Evolutionary conservation across 2,113 vertebrate genomes (phyloP).

Genomic region (Pteropus alecto): DNA sequence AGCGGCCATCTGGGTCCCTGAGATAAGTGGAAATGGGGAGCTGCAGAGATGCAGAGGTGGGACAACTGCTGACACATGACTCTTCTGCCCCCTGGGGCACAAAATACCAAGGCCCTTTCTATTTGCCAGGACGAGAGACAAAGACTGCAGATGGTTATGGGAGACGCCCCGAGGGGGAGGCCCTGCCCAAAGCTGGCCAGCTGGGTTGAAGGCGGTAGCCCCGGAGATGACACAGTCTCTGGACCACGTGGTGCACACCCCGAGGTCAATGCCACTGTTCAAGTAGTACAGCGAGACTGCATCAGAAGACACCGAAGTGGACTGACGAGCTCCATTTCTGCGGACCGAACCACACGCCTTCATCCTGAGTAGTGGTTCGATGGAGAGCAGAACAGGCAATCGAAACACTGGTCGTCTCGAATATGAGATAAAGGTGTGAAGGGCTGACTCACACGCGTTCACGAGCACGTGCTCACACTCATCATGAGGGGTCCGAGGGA

Average conservation of each 20-base stretch:
- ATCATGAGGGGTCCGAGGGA: neutral
- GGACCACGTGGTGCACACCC: rapidly evolving
- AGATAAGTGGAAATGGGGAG: neutral
- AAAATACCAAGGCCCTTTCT: neutral
- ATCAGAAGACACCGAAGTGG: neutral
- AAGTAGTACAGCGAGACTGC: rapidly evolving
- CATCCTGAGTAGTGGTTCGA: neutral
- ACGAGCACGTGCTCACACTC: neutral
- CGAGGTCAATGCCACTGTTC: neutral
- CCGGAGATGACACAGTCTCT: neutral
- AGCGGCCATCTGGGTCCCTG: too few species aligned
- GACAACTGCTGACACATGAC: neutral
- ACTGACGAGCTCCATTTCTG: neutral
- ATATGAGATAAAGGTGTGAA: neutral
- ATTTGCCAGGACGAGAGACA: neutral
- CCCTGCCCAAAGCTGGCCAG: neutral
- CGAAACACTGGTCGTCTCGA: neutral
- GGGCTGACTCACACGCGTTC: neutral
- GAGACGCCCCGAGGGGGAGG: too few species aligned
- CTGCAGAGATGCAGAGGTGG: too few species aligned
- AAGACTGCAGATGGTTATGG: neutral
- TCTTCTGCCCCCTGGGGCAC: too few species aligned
- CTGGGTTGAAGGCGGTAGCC: neutral
- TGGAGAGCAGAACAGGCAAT: neutral
- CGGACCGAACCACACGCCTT: neutral